A percentile compares a stretch with the other conserved stretches of the same genome.
Conservation (phyloP, 2,113 vertebrate species). For the Laticauda colubrina region DNA sequence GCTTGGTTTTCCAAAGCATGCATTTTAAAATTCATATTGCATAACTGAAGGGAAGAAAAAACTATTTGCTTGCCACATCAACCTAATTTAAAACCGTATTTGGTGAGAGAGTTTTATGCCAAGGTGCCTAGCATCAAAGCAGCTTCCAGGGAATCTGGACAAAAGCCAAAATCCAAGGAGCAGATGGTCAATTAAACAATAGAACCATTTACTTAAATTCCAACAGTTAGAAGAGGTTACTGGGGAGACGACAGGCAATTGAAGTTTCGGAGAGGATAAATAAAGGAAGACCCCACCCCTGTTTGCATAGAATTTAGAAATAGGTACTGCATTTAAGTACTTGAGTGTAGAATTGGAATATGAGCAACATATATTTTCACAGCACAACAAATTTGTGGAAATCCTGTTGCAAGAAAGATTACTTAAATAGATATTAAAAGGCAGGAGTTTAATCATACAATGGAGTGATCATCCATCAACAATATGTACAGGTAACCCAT, state of each 20-base stretch:
- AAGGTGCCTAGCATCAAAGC: background rate
- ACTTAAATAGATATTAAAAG: background rate
- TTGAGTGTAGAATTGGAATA: background rate
- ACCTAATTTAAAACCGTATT: conserved; percentile 47
- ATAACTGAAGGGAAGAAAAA: conserved; percentile 37
- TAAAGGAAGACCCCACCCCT: too few species aligned
- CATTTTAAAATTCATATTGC: conserved; percentile 48
- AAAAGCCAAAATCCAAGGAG: background rate
- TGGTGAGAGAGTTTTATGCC: conserved; percentile 47
- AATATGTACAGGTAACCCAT: background rate
- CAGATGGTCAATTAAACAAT: conserved; percentile 17
- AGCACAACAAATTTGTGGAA: background rate
- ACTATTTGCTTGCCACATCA: conserved; percentile 36
- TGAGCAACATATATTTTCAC: background rate
- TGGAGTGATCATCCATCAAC: background rate
- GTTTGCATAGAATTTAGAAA: background rate
- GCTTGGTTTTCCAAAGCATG: conserved; percentile 48
- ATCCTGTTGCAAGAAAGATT: background rate
- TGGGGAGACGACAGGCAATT: background rate
- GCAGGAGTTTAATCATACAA: background rate
- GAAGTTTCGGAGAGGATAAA: background rate
- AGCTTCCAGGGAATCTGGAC: background rate
- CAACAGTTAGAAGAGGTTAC: background rate
- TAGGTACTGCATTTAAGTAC: background rate
- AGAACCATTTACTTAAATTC: background rate